Evolutionary conservation across 2,888 invertebrate genomes (phyloP).

Genomic region (Apotomis capreana): DNA sequence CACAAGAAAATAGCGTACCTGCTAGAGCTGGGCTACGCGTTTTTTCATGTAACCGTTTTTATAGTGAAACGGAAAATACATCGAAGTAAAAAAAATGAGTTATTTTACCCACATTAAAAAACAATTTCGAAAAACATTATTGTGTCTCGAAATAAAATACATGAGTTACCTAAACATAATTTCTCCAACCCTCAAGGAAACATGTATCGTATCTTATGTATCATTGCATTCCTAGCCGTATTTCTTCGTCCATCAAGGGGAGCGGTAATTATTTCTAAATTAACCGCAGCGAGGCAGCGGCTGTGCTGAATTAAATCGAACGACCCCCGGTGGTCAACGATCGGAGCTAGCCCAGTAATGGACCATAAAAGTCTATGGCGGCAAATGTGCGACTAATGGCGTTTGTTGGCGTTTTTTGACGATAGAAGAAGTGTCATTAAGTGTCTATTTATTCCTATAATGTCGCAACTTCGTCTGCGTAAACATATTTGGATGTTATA

Average conservation of each 20-base stretch:
- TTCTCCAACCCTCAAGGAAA: slow-evolving; percentile 7
- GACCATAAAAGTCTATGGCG: slow-evolving; percentile 73
- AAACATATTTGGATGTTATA: too few species aligned
- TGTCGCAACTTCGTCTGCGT: neutral
- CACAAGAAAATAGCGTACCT: too few species aligned
- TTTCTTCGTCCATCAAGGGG: slow-evolving; percentile 58
- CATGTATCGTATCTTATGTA: slow-evolving; percentile 24
- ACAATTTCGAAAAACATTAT: too few species aligned
- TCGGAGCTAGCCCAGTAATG: slow-evolving; percentile 54
- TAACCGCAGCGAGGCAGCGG: slow-evolving; percentile 55
- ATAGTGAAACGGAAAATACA: too few species aligned
- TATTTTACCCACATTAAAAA: too few species aligned
- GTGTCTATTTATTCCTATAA: slow-evolving; percentile 6
- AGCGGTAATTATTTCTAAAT: slow-evolving; percentile 79
- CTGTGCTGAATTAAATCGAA: too few species aligned
- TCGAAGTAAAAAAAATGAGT: too few species aligned
- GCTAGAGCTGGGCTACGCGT: too few species aligned
- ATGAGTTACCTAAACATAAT: too few species aligned
- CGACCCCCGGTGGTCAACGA: too few species aligned
- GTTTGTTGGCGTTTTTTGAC: slow-evolving; percentile 49
- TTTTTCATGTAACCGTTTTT: too few species aligned
- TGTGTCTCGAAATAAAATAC: too few species aligned
- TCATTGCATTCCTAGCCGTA: slow-evolving; percentile 48
- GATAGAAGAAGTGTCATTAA: slow-evolving; percentile 13
- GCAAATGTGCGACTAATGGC: slow-evolving; percentile 76